Base-by-base conservation (phyloP, 1,140 invertebrate genomes). In the Saccostrea echinata region DNA sequence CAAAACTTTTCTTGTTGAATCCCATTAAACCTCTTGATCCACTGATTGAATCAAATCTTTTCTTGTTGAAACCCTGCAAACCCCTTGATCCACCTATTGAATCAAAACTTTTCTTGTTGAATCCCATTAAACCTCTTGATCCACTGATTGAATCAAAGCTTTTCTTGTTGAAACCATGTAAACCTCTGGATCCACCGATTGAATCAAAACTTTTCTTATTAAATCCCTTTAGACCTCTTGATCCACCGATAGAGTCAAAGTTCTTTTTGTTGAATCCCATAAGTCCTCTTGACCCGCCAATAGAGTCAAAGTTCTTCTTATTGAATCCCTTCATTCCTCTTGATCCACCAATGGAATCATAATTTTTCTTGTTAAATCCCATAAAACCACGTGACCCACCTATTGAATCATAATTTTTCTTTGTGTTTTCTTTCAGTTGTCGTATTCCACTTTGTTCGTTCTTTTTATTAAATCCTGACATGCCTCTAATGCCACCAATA, bases 71-170 rank as follows among this genome's bases (percentile, higher is more conserved):
- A 30, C 68, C 68, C 18, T 33, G 21, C 1, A 86, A 27, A 13
- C 85, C 71, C 3, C 68, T 18, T 0, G 35, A 13, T 18, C 85
- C 85, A 30, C 24, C 18, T 21, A 86, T 86, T 30, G 85, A 86
- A 53, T 86, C 85, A 27, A 80, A 53, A 24, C n/a, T 55, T 55
- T 80, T 80, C 71, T 86, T 86, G 24, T 53, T 53, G 24, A 86
- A 86, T 6, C 68, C 85, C 3, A n/a, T 12, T 16, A 86, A 27
- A 8, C 85, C 71, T 18, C 61, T 11, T 11, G 52, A 71, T 55
- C 85, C 85, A 11, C 64, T 2, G 16, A 86, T 86, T 6, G 43
- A 55, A 71, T 86, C 85, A 16, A 81, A 21, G 3, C 13, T 43
- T 33, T 81, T 76, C 35, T 86, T 86, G 35, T 76, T 57, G 76